Evolutionary conservation across 2,888 invertebrate species (phyloP).

Genomic region (Tholera decimalis): DNA sequence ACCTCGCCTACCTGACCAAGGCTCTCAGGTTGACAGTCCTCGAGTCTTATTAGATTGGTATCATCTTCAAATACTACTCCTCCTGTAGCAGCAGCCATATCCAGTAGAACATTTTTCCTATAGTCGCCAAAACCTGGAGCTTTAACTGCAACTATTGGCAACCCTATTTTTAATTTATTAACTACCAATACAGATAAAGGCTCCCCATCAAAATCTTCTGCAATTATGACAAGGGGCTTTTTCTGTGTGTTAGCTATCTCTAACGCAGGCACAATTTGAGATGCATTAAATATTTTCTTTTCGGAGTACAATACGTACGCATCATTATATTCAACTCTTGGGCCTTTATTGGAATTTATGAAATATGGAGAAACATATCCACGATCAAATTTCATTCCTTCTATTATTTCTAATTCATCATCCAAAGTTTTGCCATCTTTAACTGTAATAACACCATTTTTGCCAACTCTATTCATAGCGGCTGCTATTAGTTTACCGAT

Average conservation of each 20-base stretch:
- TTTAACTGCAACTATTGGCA: constrained; percentile 98
- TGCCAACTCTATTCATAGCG: constrained; percentile 99
- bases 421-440: constrained; percentile 99
- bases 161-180: constrained; percentile 96
- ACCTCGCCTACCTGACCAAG: constrained; percentile 97
- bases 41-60: constrained; percentile 96
- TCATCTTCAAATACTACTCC: constrained; percentile 98
- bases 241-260: constrained; percentile 98
- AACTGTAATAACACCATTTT: constrained; percentile 99
- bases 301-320: constrained; percentile 97
- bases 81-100: constrained; percentile 98
- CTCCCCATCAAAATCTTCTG: constrained; percentile 98
- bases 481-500: constrained; percentile 98
- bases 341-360: constrained; percentile 99
- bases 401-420: constrained; percentile 98
- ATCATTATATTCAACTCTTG: constrained; percentile 99
- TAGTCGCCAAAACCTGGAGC: constrained; percentile 99
- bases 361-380: constrained; percentile 99
- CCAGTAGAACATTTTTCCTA: constrained; percentile 96
- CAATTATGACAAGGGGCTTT: constrained; percentile 98
- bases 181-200: constrained; percentile 97
- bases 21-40: constrained; percentile 95
- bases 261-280: constrained; percentile 98
- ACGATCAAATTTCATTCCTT: constrained; percentile 99
- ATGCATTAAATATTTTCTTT: constrained; percentile 98